Evolutionary conservation across 2,113 vertebrate genomes (phyloP), one percentile per base, ranked within the genome.

Genomic region (Heteronetta atricapilla): DNA sequence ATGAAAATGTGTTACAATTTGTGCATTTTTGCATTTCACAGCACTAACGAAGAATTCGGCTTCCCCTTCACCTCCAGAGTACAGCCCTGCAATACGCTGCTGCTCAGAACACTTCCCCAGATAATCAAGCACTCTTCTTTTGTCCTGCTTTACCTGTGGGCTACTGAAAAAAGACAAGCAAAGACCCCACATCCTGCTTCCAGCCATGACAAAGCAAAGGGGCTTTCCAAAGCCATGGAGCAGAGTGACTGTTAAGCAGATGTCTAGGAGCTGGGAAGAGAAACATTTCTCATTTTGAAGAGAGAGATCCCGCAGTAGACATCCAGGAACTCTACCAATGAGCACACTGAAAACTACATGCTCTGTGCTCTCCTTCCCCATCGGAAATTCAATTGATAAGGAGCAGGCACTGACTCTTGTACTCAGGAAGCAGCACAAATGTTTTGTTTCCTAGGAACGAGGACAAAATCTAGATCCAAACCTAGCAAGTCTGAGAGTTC

Each of bases 381-480:
- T 76, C 62, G 23, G 77, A 87, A 73, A 72, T 34, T 42, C 90
- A 95, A 88, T 38, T 82, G 34, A 26, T 82, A 64, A 89, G 81
- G 77, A 96, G 86, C 70, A 94, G 74, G 34, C 88, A 8, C 74
- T 95, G 94, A 81, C 81, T 87, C 33, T 78, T 79, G 77, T 10
- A 44, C 81, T 92, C 91, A 86, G 94, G 94, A 94, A 96, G 86
- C 89, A 92, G 84, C 81, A 16, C 23, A 73, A 90, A 82, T 85
- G 86, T 97, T 96, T 94, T 87, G 94, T 91, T 96, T 93, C 93
- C 91, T 87, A 92, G 91, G 89, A 94, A 94, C 89, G 25, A 87
- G 69, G 56, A 75, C 72, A 90, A 74, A 48, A 82, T 92, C 86
- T 69, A 92, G 81, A 89, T 70, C 69, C 80, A 89, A 92, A 92